A percentile compares a stretch with the other conserved stretches of the same genome.
Conservation (phyloP, 2,797 vertebrate genomes). For the Eutrigla gurnardus region DNA sequence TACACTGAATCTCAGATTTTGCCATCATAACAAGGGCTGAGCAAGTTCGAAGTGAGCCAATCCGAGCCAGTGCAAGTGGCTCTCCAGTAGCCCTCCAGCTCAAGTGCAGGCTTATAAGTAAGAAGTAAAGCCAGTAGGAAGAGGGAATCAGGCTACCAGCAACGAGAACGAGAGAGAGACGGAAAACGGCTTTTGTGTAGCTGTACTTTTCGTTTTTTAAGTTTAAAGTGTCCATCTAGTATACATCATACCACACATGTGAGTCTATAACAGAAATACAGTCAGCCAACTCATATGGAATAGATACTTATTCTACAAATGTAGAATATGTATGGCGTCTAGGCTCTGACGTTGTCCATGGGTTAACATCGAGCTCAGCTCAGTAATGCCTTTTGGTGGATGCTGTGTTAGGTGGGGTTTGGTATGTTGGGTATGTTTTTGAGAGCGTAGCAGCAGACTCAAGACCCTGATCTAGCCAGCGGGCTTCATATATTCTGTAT, state of each 20-base stretch:
- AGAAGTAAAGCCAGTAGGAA: conserved; percentile 15
- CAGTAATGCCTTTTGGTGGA: background rate
- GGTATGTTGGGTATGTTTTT: background rate
- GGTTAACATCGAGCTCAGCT: background rate
- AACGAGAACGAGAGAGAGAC: background rate
- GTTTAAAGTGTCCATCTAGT: background rate
- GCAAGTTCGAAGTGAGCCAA: conserved; percentile 25
- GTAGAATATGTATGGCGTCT: background rate
- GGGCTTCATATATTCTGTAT: background rate
- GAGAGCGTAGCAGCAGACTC: background rate
- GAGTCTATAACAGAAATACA: background rate
- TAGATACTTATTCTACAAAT: background rate
- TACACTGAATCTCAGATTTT: conserved; percentile 25
- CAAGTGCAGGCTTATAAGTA: conserved; percentile 15
- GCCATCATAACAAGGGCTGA: conserved; percentile 37
- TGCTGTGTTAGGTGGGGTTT: background rate
- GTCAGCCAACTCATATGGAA: background rate
- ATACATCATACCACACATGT: background rate
- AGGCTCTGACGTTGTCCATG: too few species aligned
- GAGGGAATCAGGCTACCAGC: background rate
- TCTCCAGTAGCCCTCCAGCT: conserved; percentile 23
- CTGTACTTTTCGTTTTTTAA: background rate
- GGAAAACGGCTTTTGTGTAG: background rate
- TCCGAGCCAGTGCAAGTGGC: conserved; percentile 9
- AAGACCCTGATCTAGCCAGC: background rate